Base-by-base conservation (phyloP, 2,888 invertebrate species). In the Drosophila formosana region DNA sequence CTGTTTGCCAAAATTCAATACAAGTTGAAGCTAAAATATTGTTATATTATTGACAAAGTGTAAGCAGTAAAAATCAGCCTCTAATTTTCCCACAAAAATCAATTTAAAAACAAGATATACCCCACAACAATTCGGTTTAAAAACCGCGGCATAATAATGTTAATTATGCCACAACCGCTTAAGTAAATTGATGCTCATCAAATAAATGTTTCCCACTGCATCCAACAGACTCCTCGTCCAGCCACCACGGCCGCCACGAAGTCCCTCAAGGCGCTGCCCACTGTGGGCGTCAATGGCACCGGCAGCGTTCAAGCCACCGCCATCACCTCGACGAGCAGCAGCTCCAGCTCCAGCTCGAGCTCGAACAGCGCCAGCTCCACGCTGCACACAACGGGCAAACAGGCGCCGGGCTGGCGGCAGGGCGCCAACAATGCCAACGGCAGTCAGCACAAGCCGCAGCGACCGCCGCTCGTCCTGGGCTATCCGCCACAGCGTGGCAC, bases 401-500 rank as follows among this genome's bases (percentile, higher is more conserved):
- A 89, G 63, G 81, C 78, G 30, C 90, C 91, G 1, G 81, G 87
- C 13, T 91, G 92, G 92, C 91, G 92, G 9, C 91, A 90, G 58
- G 89, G 83, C 23, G 41, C 70, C 47, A 65, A 73, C 46, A 75
- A 74, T 52, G 60, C 79, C 55, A 72, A 75, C 65, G 89, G 89
- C 39, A 88, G 88, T 8, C 82, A 89, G 6, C 91, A 92, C 64
- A 92, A 92, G 70, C 93, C 91, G 68, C 95, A 95, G 83, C 93
- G 95, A 63, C 96, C 96, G 23, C 95, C 96, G 0, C 93, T 96
- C 71, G 95, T 96, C 5, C 94, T 96, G 92, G 96, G 95, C 69
- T 95, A 95, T 84, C 95, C 95, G 6, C 95, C 94, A 30, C 94
- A 95, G 74, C 94, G 95, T 88, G 94, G 93, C 73, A 94, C 94